Conservation (phyloP, 1,140 invertebrate species). For the Drosophila pachea region DNA sequence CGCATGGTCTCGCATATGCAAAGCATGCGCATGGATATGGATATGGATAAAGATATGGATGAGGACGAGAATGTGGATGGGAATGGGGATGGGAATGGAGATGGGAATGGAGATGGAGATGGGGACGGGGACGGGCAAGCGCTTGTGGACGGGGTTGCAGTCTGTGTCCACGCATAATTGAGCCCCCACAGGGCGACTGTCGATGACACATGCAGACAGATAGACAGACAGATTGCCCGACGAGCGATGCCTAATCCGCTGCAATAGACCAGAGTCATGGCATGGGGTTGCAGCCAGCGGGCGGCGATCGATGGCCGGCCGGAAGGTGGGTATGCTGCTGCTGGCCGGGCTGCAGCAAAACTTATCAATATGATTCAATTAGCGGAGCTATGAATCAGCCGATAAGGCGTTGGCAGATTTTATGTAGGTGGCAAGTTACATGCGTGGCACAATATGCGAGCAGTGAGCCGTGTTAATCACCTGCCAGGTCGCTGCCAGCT, state of each 20-base stretch:
- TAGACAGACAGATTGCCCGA: conserved; percentile 16
- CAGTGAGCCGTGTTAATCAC: conserved; percentile 56
- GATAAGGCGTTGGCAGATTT: conserved; percentile 20
- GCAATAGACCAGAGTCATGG: neutral
- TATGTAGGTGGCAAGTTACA: conserved; percentile 42
- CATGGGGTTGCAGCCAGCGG: neutral
- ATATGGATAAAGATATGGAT: too few species aligned
- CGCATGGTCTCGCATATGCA: conserved; percentile 27
- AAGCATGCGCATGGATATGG: too few species aligned
- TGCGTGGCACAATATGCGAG: conserved; percentile 53
- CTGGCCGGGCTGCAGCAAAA: neutral
- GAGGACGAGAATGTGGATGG: conserved; percentile 19
- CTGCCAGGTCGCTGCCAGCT: conserved; percentile 20
- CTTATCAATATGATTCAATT: conserved; percentile 39
- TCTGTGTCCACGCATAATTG: conserved; percentile 50
- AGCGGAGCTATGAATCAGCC: conserved; percentile 38
- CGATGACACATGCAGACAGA: conserved; percentile 32
- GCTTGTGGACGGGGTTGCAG: neutral
- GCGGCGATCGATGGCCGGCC: neutral
- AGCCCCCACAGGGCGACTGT: conserved; percentile 32
- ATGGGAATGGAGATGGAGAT: conserved; percentile 12
- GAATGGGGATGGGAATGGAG: too few species aligned
- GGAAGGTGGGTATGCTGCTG: neutral
- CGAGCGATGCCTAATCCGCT: neutral
- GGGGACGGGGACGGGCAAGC: conserved; percentile 9